Evolutionary conservation across 2,797 vertebrate genomes (phyloP).

Genomic region (Poeciliopsis infans): DNA sequence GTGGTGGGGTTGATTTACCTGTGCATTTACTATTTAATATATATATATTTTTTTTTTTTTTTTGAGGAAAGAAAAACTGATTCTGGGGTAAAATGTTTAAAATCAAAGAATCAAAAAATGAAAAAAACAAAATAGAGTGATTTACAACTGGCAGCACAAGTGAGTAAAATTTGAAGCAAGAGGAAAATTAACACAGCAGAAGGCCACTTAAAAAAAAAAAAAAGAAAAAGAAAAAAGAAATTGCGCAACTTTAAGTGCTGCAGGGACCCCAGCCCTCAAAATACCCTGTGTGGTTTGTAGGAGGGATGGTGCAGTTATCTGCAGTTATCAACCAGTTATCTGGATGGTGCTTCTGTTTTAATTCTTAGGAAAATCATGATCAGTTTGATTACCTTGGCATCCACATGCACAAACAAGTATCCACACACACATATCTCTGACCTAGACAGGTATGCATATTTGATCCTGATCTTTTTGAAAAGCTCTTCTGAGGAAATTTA

Average conservation of each 20-base stretch:
- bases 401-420: constrained; percentile 8
- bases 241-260: constrained; percentile 76
- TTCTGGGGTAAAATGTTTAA: not conserved
- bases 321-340: no score
- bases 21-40: not conserved
- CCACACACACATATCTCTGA: constrained; percentile 8
- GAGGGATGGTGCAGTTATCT: no score
- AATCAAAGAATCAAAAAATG: not conserved
- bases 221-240: not conserved
- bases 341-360: constrained; percentile 47
- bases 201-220: constrained; percentile 30
- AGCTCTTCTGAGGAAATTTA: constrained; percentile 10
- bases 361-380: constrained; percentile 29
- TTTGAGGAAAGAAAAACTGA: not conserved
- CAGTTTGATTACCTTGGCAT: not conserved
- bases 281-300: constrained; percentile 71
- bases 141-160: not conserved
- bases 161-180: constrained; percentile 52
- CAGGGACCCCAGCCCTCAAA: constrained; percentile 80
- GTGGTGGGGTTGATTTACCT: not conserved
- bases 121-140: not conserved
- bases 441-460: constrained; percentile 19
- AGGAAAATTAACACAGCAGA: constrained; percentile 48
- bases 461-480: constrained; percentile 29
- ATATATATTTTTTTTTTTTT: not conserved